Conservation (phyloP, 2,888 invertebrate genomes). For the Zaprionus bogoriensis region DNA sequence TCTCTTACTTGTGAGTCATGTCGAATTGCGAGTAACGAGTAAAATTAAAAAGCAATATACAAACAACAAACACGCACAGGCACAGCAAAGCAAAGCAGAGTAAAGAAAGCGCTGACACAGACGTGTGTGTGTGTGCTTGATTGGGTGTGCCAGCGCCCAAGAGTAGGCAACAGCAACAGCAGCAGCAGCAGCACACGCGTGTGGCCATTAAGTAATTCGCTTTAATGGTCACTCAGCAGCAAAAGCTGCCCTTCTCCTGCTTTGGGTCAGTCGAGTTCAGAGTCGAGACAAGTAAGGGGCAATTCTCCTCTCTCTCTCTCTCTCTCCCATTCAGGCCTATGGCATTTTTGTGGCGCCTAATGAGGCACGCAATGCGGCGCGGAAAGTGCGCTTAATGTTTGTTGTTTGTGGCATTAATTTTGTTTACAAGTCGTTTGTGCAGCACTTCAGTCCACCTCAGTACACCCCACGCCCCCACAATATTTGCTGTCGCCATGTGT, state of each 20-base stretch:
- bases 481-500: slow-evolving; percentile 50
- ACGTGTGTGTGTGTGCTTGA: slow-evolving; percentile 5
- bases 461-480: background rate
- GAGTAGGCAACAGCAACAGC: slow-evolving; percentile 74
- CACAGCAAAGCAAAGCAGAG: slow-evolving; percentile 25
- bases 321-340: background rate
- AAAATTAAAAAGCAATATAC: slow-evolving; percentile 76
- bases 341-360: slow-evolving; percentile 47
- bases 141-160: slow-evolving; percentile 47
- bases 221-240: slow-evolving; percentile 58
- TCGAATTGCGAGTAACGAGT: slow-evolving; percentile 67
- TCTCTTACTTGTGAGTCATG: slow-evolving; percentile 10
- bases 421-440: slow-evolving; percentile 76
- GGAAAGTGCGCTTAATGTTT: slow-evolving; percentile 72
- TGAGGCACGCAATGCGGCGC: slow-evolving; percentile 69
- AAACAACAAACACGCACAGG: slow-evolving; percentile 71
- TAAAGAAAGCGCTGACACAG: slow-evolving; percentile 46
- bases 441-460: slow-evolving; percentile 1
- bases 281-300: no score
- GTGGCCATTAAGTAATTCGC: slow-evolving; percentile 74
- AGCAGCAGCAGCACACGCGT: slow-evolving; percentile 73
- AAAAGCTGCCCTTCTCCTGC: background rate
- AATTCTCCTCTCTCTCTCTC: background rate
- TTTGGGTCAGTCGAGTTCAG: no score
- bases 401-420: slow-evolving; percentile 75